Evolutionary conservation across 2,113 vertebrate species (phyloP).

Genomic region (Bettongia penicillata): DNA sequence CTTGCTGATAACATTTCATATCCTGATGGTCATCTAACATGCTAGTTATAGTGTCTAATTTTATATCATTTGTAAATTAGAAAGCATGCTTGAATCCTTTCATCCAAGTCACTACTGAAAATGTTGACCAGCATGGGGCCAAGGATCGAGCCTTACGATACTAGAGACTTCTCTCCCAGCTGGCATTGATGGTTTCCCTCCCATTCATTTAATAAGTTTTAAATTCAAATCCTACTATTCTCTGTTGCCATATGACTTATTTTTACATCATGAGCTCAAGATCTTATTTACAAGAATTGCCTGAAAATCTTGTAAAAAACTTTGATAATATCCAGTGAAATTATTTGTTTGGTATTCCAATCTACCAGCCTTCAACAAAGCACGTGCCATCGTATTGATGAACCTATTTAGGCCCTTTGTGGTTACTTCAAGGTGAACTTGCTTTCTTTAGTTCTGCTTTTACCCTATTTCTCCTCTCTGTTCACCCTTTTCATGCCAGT

Average conservation of each 20-base stretch:
- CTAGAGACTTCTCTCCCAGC: not conserved
- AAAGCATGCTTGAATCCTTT: not conserved
- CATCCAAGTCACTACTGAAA: not conserved
- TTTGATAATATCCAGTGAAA: not conserved
- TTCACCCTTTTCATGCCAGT: not conserved
- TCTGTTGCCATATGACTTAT: not conserved
- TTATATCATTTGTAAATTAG: not conserved
- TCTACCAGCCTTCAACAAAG: not conserved
- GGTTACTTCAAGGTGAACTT: not conserved
- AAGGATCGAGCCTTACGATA: not conserved
- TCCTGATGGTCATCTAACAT: not conserved
- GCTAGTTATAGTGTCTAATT: not conserved
- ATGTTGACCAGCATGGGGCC: not conserved
- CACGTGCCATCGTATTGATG: not conserved
- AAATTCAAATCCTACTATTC: not conserved
- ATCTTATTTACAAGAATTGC: not conserved
- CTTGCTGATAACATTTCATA: not conserved
- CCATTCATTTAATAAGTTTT: not conserved
- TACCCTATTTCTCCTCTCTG: not conserved
- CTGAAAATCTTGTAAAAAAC: not conserved
- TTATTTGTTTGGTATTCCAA: fast-evolving
- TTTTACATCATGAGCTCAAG: not conserved
- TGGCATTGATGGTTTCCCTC: not conserved
- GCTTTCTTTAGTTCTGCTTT: not conserved
- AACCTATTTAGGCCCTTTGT: not conserved